Evolutionary conservation across 2,797 vertebrate species (phyloP).

Genomic region (Caiman crocodilus): DNA sequence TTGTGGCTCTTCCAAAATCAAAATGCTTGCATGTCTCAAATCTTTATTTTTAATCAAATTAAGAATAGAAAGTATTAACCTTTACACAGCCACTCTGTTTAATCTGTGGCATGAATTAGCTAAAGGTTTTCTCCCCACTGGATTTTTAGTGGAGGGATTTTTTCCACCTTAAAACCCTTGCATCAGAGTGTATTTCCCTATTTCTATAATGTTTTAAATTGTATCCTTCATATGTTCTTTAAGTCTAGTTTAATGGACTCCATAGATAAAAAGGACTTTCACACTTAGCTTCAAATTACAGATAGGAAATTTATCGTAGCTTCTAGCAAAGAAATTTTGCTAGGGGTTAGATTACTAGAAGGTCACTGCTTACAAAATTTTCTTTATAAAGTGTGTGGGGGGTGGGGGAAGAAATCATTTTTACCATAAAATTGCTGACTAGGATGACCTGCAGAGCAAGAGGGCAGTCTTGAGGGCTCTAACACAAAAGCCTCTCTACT

Average conservation of each 20-base stretch:
- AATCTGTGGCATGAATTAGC: neutral
- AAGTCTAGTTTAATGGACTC: neutral
- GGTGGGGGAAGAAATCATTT: neutral
- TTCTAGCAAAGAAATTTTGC: neutral
- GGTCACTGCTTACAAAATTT: neutral
- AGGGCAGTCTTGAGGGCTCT: neutral
- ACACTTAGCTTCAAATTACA: neutral
- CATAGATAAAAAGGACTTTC: neutral
- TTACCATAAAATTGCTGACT: slow-evolving; percentile 1
- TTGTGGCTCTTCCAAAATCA: neutral
- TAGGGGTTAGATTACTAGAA: neutral
- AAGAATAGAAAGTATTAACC: neutral
- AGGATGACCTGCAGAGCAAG: neutral
- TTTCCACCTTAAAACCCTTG: neutral
- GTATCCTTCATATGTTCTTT: neutral
- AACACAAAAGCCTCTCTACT: neutral
- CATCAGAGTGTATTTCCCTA: neutral
- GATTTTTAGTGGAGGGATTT: neutral
- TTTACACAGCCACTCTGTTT: neutral
- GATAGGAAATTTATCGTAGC: neutral
- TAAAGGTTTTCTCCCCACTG: neutral
- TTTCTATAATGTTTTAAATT: neutral
- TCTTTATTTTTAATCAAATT: neutral
- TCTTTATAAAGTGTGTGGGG: neutral
- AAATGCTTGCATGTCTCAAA: neutral